phyloP scores from a whole-genome alignment of 2,113 vertebrate genomes.

The Esox niger region DNA sequence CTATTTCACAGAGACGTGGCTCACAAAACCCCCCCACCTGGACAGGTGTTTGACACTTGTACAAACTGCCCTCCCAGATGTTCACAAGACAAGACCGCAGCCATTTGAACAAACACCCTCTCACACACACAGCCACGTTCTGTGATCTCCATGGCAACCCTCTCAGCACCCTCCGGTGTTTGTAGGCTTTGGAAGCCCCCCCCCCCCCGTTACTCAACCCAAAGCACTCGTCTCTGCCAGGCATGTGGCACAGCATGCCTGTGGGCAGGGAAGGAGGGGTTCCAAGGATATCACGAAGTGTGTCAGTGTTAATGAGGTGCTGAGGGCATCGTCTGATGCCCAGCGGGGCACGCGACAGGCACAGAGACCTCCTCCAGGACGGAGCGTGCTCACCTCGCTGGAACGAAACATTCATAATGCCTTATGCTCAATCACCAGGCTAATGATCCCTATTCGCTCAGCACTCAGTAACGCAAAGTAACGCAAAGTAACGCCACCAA shows the following conservation, averaged over 20 bases:
- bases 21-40: neutral
- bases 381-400: conserved; percentile 36
- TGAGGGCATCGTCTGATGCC: conserved; percentile 44
- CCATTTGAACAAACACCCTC: neutral
- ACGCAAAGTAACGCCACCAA: too few relatives aligned
- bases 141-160: conserved; percentile 21
- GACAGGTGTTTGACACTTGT: conserved; percentile 42
- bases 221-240: conserved; percentile 3
- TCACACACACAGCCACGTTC: conserved; percentile 13
- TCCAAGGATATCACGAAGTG: neutral
- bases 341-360: conserved; percentile 18
- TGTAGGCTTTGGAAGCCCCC: conserved; percentile 54
- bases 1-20: too few relatives aligned
- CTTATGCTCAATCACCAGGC: neutral
- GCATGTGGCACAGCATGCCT: conserved; percentile 17
- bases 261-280: conserved; percentile 21
- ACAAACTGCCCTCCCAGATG: conserved; percentile 42
- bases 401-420: conserved; percentile 35
- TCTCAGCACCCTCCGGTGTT: conserved; percentile 44
- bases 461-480: neutral
- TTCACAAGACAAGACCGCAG: conserved; percentile 4
- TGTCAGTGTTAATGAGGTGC: conserved; percentile 25
- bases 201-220: conserved; percentile 33
- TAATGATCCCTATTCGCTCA: neutral
- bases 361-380: conserved; percentile 7